Base-by-base conservation (phyloP, 2,888 invertebrate species). In the Caenorhabditis angaria region DNA sequence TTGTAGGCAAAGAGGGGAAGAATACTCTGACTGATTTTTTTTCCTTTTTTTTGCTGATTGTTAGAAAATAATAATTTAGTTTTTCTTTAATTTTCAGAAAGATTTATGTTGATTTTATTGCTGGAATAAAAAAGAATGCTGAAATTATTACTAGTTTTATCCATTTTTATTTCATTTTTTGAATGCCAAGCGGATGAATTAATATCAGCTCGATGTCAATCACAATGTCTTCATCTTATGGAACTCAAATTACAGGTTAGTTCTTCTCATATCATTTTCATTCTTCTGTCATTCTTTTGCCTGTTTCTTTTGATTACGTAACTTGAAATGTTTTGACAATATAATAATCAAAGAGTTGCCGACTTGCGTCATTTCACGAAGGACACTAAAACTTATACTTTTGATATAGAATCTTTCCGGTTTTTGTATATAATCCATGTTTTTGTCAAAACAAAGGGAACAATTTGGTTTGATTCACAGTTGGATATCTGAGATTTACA, bases 181-280 rank as follows among this genome's bases (percentile, higher is more conserved):
- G 41, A 18, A 18, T 41, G 58, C 25, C 41, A 47, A 47, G 25
- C 62, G 0, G 81, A 83, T 50, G 83, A 83, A 56, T 70, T 83
- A 14, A 75, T 83, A 32, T 76, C 78, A 0, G 78, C 82, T 6
- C 64, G 85, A 62, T 85, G 85, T 56, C 85, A 85, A 65, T 76
- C 85, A 12, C 81, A 82, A 67, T 85, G 85, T 64, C 74, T 85
- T 8, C 67, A 75, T 60, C 73, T 84, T 61, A 72, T 85, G 75
- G 84, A 85, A 61, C 57, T 55, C 8, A 68, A 77, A 8, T 51
- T 78, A 41, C 81, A 83, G 70, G 85, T 85, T 53, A 59, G 70
- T 64, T 47, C 56, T 61, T 59, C 29, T 14, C 22, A 50, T 22
- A 32, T 18, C 22, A 58, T 51, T 25, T 29, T 51, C 55, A 22